phyloP scores from a whole-genome alignment of 1,140 invertebrate genomes.

The Plectus sambesii region DNA sequence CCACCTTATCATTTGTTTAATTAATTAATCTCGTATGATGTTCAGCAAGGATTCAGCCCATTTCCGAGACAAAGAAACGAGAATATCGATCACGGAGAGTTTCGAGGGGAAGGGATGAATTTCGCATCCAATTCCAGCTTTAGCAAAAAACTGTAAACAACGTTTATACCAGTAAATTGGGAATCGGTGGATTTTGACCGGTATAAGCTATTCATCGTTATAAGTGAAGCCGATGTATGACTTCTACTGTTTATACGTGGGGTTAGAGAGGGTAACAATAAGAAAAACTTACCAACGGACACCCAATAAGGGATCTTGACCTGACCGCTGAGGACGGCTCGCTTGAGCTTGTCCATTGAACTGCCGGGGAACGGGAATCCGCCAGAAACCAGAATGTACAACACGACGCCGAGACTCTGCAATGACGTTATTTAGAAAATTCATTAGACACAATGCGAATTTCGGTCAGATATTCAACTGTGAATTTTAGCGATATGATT shows the following conservation, averaged over 20 bases:
- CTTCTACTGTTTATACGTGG: background rate
- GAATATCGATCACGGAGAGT: too few relatives aligned
- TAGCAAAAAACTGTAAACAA: slow-evolving; percentile 2
- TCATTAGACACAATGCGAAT: too few relatives aligned
- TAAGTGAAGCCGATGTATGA: background rate
- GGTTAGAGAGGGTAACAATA: background rate
- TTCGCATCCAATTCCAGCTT: too few relatives aligned
- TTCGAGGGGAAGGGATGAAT: background rate
- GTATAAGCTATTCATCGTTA: slow-evolving; percentile 1
- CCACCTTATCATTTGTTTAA: too few relatives aligned
- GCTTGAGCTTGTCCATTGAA: slow-evolving; percentile 38
- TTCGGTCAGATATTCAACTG: too few relatives aligned
- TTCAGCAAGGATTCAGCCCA: too few relatives aligned
- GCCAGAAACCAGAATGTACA: slow-evolving; percentile 80
- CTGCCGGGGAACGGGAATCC: slow-evolving; percentile 47
- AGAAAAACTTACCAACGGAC: slow-evolving; percentile 30
- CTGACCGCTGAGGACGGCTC: slow-evolving; percentile 35
- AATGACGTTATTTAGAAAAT: slow-evolving; percentile 39
- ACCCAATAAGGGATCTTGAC: slow-evolving; percentile 45
- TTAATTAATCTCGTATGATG: too few relatives aligned
- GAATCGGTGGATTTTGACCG: slow-evolving; percentile 1
- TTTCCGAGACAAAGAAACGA: too few relatives aligned
- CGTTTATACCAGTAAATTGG: background rate
- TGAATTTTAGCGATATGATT: too few relatives aligned
- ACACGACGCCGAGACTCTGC: slow-evolving; percentile 78